These are phyloP conservation scores for Xestia c-nigrum DNA, from an alignment of 2,888 invertebrate genomes.

Conservation along the genomic window DNA sequence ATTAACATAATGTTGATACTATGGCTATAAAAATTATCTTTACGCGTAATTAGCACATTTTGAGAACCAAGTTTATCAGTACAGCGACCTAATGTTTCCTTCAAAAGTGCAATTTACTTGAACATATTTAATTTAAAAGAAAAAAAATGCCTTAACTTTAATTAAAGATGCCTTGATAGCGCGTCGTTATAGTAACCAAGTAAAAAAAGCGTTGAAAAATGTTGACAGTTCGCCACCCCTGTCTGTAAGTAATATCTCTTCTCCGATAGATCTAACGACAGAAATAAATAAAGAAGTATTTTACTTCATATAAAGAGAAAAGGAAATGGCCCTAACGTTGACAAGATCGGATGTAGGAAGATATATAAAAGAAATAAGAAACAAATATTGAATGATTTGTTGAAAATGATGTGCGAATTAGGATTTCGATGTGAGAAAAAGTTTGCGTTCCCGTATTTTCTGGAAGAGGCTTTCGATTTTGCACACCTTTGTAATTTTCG, in stretches of 20 bases:
- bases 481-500: background rate
- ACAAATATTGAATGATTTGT: conserved; percentile 18
- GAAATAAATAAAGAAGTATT: conserved; percentile 44
- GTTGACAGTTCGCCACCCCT: conserved; percentile 17
- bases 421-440: background rate
- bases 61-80: background rate
- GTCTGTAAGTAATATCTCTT: conserved; percentile 22
- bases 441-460: background rate
- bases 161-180: background rate
- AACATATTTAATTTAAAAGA: background rate
- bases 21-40: no score
- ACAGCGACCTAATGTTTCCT: background rate
- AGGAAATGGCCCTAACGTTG: conserved; percentile 10
- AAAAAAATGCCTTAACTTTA: background rate
- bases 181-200: background rate
- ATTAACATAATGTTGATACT: no score
- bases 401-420: conserved; percentile 6
- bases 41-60: no score
- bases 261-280: conserved; percentile 41
- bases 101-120: background rate
- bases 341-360: conserved; percentile 21
- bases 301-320: conserved; percentile 31
- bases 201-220: background rate
- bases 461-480: background rate
- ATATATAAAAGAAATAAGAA: background rate